These are phyloP conservation scores for Paguma larvata DNA, from an alignment of 2,797 vertebrate species.

Conservation along the genomic window DNA sequence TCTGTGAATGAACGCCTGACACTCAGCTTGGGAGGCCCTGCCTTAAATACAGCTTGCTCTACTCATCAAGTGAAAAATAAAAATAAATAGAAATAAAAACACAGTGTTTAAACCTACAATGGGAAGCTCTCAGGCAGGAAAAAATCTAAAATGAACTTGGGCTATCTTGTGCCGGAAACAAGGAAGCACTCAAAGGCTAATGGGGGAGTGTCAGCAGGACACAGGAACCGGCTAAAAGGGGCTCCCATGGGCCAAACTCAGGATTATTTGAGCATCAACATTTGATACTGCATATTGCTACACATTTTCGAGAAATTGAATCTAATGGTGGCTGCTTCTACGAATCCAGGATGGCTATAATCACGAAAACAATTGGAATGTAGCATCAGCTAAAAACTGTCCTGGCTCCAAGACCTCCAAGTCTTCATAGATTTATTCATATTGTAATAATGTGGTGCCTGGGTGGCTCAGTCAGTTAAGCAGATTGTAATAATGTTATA, in stretches of 20 bases:
- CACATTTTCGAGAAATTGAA: background rate
- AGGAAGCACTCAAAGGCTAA: background rate
- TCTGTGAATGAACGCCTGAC: background rate
- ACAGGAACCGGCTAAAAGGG: background rate
- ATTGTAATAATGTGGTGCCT: background rate
- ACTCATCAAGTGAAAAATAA: background rate
- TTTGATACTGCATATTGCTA: background rate
- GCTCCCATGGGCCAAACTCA: background rate
- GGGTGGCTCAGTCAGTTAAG: too few species aligned
- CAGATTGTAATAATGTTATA: background rate
- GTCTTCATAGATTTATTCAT: background rate
- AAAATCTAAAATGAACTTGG: background rate
- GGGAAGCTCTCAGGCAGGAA: background rate
- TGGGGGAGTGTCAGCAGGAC: background rate
- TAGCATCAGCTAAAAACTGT: background rate
- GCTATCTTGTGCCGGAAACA: background rate
- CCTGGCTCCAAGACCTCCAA: background rate
- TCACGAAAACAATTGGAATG: background rate
- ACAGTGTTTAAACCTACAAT: background rate
- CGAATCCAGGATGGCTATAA: background rate
- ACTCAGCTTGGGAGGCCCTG: background rate
- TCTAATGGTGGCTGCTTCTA: background rate
- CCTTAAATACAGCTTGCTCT: background rate
- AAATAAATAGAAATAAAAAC: background rate
- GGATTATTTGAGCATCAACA: background rate